Evolutionary conservation across 2,113 vertebrate genomes (phyloP), one percentile per base, ranked within the genome.

Genomic region (Ailuropoda melanoleuca): DNA sequence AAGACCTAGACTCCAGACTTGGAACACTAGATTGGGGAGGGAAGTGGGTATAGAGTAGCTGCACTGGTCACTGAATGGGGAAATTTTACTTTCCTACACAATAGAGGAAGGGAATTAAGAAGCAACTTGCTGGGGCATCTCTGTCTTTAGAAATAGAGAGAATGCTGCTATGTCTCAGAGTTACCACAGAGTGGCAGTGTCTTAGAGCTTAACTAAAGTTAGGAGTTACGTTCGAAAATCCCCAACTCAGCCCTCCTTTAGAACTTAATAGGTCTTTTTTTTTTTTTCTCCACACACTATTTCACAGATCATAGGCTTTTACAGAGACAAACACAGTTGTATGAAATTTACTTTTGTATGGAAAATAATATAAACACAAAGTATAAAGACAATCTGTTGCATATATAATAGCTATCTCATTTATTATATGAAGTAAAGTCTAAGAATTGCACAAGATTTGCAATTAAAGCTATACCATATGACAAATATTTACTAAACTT

Each of bases 101-200:
- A 88, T 10, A 29, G 5, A 1, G 0, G 39, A 82, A 53, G 14
- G 39, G 34, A 77, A 81, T 66, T 93, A 46, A 58, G 46, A 83
- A 90, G 66, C 13, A 48, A 77, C 37, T 80, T 85, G 43, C 75
- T 56, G 17, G 62, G 83, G 60, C 39, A 87, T 50, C 37, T 19
- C 29, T 17, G 8, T 93, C 78, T 43, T 6, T 13, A n/a, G 1
- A 60, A 62, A 82, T 29, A 90, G 4, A 70, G 53, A 88, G 23
- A 18, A 58, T 13, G 2, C 12, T 80, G 90, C 17, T 88, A 83
- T 92, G 96, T 93, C 72, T 95, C n/a, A n/a, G 46, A 98, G n/a
- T 84, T 72, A 96, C 98, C 99, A 99, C 98, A 98, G 93, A 93
- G 99, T 98, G 99, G 99, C 98, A 99, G 97, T 99, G 98, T 98